Percentiles rank a stretch among this genome's conserved stretches.
phyloP scores from a whole-genome alignment of 2,888 invertebrate genomes.

The Drosophila koepferae region DNA sequence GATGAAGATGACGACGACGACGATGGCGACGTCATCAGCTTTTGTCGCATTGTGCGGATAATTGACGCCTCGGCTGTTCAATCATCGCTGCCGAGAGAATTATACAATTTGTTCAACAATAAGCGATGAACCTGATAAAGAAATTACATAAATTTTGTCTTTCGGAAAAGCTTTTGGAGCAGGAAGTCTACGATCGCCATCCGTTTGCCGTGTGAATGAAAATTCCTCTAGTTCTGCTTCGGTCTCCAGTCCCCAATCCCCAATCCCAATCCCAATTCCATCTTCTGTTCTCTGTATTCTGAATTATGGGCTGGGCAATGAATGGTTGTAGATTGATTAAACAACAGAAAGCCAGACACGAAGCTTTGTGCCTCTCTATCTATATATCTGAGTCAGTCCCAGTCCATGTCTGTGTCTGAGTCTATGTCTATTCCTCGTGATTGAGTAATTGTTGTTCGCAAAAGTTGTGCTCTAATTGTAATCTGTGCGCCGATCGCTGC shows the following conservation, averaged over 20 bases:
- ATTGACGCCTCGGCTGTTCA: slow-evolving; percentile 66
- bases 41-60: slow-evolving; percentile 69
- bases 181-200: slow-evolving; percentile 73
- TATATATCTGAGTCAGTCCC: not conserved
- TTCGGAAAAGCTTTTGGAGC: slow-evolving; percentile 63
- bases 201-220: slow-evolving; percentile 66
- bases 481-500: slow-evolving; percentile 58
- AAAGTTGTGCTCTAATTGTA: slow-evolving; percentile 69
- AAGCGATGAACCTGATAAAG: slow-evolving; percentile 65
- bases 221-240: slow-evolving; percentile 29
- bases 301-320: slow-evolving; percentile 20
- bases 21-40: slow-evolving; percentile 44
- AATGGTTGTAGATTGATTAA: slow-evolving; percentile 58
- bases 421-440: slow-evolving; percentile 24
- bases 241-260: slow-evolving; percentile 16
- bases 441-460: slow-evolving; percentile 61
- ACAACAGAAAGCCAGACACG: slow-evolving; percentile 34
- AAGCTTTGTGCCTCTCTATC: slow-evolving; percentile 1
- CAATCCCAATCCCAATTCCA: slow-evolving; percentile 14
- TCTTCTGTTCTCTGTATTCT: slow-evolving; percentile 31
- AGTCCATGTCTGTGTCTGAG: not conserved
- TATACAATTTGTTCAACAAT: slow-evolving; percentile 72
- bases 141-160: slow-evolving; percentile 74
- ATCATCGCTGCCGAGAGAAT: slow-evolving; percentile 65
- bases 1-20: slow-evolving; percentile 8